Conservation (phyloP, 2,888 invertebrate species). For the Torymus texanus region DNA sequence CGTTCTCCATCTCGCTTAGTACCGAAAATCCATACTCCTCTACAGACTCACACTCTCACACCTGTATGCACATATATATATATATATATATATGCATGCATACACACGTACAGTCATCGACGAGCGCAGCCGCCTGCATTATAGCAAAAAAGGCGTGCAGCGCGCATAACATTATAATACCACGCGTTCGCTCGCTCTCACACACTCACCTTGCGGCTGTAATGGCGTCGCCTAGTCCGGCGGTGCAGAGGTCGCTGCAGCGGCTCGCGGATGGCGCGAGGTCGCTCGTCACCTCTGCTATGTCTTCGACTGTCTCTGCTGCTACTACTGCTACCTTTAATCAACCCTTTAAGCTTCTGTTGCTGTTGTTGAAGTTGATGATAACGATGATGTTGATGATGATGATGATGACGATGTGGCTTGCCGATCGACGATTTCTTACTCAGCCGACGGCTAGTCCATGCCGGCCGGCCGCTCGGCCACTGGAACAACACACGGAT, state of each 20-base stretch:
- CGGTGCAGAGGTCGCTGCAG: constrained; percentile 69
- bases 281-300: constrained; percentile 15
- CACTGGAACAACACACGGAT: constrained; percentile 45
- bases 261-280: constrained; percentile 49
- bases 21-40: too few relatives aligned
- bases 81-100: too few relatives aligned
- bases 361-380: background rate
- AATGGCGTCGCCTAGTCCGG: constrained; percentile 59
- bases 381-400: background rate
- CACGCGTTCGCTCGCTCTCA: background rate
- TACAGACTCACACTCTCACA: too few relatives aligned
- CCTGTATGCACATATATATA: too few relatives aligned
- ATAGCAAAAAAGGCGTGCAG: background rate
- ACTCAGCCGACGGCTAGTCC: constrained; percentile 46
- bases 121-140: too few relatives aligned
- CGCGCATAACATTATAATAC: background rate
- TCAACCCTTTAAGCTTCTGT: background rate
- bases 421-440: constrained; percentile 15
- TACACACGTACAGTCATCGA: too few relatives aligned
- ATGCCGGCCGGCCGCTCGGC: constrained; percentile 53
- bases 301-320: background rate
- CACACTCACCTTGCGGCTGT: constrained; percentile 74
- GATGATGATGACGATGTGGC: constrained; percentile 1
- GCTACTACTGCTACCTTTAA: too few relatives aligned
- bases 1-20: too few relatives aligned